These are phyloP conservation scores for Melospiza georgiana DNA, from an alignment of 2,113 vertebrate genomes.

Conservation along the genomic window DNA sequence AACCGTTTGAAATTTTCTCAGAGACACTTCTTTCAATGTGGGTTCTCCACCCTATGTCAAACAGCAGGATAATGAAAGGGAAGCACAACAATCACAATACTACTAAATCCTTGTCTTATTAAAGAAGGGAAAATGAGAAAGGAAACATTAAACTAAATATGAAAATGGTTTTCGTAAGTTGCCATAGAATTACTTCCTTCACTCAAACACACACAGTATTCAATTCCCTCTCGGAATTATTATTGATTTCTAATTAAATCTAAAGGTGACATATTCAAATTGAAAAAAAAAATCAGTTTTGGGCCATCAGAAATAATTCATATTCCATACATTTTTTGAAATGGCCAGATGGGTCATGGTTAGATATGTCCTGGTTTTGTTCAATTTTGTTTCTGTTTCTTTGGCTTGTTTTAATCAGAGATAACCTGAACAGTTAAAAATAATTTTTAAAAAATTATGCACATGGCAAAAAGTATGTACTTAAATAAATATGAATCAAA, in stretches of 20 bases:
- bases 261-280: neutral
- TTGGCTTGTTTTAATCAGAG: neutral
- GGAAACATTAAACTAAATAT: neutral
- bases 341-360: neutral
- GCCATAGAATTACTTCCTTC: neutral
- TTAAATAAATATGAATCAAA: neutral
- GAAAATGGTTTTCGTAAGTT: neutral
- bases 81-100: neutral
- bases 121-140: neutral
- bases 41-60: neutral
- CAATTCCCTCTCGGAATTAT: neutral
- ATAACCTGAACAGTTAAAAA: neutral
- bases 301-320: neutral
- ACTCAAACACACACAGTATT: neutral
- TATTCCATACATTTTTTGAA: neutral
- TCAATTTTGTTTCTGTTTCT: neutral
- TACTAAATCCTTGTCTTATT: neutral
- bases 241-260: neutral
- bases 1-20: neutral
- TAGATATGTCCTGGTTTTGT: neutral
- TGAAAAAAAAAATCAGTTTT: neutral
- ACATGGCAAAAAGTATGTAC: neutral
- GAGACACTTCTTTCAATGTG: neutral
- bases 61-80: neutral
- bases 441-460: neutral